Base-by-base conservation (phyloP, 2,888 invertebrate genomes). In the Ophioninae sp. region DNA sequence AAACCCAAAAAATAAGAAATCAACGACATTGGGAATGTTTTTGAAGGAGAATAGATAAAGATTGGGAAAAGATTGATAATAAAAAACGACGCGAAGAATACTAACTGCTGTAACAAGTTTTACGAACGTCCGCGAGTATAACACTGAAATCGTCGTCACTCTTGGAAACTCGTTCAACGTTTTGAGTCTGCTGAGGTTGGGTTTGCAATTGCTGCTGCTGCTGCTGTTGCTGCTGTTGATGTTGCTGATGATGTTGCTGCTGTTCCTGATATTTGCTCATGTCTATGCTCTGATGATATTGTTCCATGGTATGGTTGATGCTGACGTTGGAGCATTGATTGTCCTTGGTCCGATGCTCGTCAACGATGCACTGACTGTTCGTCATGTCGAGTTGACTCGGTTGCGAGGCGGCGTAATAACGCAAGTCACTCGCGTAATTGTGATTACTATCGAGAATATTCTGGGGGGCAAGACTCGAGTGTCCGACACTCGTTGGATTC, bases 121-220 rank as follows among this genome's bases (percentile, higher is more conserved):
- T 97, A 86, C 97, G 94, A 69, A 97, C 97, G 85, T 97, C 97
- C 6, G 97, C 97, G 85, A 97, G 94, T 89, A 97, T 97, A 88
- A 97, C 97, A 94, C 97, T 97, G 93, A 97, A 97, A 91, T 97
- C 97, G 86, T 97, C 97, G 86, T 97, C 97, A 75, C 95, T 95
- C 87, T 96, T 95, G n/a, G 93, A 93, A 71, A 95, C 95, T 79
- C 92, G 92, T 74, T 92, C 92, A 59, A 92, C 87, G 67, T 79
- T 90, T 81, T 90, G 92, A 56, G 87, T 85, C 37, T 89, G 90
- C 61, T 87, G 87, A 17, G 78, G 44, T 73, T 86, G 88, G 30
- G 84, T 77, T 69, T 85, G 86, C 10, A 82, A 86, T 51, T 86
- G 86, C n/a, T 88, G 87, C n/a, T 88, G 90, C 0, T 89, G 90